Evolutionary conservation across 2,888 invertebrate species (phyloP), one percentile per base, ranked within the genome.

Genomic region (Lordiphosa andalusiaca): DNA sequence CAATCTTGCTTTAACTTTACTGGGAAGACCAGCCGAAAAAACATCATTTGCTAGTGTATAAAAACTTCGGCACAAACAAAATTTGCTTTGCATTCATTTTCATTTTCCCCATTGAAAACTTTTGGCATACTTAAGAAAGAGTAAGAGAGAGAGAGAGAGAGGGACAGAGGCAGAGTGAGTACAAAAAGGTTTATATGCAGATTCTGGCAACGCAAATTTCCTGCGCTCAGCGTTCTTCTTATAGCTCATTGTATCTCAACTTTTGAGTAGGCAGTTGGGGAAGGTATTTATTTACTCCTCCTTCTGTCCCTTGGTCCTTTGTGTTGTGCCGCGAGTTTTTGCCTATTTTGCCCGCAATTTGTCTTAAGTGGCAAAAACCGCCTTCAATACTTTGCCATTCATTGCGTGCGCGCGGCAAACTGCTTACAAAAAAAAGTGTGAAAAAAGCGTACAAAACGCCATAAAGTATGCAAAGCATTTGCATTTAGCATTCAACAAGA

Each of bases 391-490:
- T 39, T 38, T 35, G 38, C 39, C 64, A 64, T 72, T 72, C 61
- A 70, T 72, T 69, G 73, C 72, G 70, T 70, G 69, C 59, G 53
- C 58, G 33, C 50, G 48, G 36, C 44, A 56, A 54, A 30, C 30
- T 30, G 74, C 66, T 66, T 70, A 73, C 63, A 50, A 62, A 42
- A 52, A 52, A 52, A 55, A 76, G 71, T 75, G 86, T 71, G 71
- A 76, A 75, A 83, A 83, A 71, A 72, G 75, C 81, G 84, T 81
- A 66, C 66, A 80, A 72, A 77, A 69, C 74, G 82, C 73, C 72
- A 70, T 83, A 86, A 87, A 86, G 84, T 87, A 87, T 87, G 86
- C 84, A 86, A 76, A 87, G 85, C 87, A 87, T 87, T 86, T 86
- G 86, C 85, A 87, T 87, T 87, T 86, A 82, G 76, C 84, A 86